Base-by-base conservation (phyloP, 2,113 vertebrate genomes). In the Nycticebus coucang region DNA sequence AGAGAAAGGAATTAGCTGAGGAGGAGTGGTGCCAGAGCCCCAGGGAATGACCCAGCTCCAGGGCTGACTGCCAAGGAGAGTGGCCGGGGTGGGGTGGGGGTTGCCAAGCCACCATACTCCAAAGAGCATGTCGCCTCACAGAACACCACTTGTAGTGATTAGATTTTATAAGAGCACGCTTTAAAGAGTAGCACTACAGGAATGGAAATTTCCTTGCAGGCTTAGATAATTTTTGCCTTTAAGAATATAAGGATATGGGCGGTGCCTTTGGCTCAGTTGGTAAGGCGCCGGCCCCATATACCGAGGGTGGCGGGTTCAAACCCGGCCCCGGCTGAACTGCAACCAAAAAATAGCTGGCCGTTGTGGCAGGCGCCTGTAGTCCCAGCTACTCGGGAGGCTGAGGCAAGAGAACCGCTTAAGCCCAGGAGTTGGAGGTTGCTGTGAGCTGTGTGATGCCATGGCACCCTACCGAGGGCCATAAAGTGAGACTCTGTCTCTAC, bases 191-290 rank as follows among this genome's bases (percentile, higher is more conserved):
- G 57, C 57, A 81, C 60, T 84, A 28, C 0, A 53, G 35, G 64
- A 33, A 57, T 1, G 33, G 45, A 89, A 33, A 62, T 9, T 78
- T 90, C 35, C 64, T 79, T 69, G 8, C 30, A 94, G 30, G 74
- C 17, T 68, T 90, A 87, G 62, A 30, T 75, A 85, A 59, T 60
- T 89, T 86, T 95, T 91, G 57, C 37, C 79, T 91, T 91, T 71
- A 77, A 88, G 94, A 95, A 78, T 45, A n/a, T 24, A 9, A 93
- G 77, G n/a, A 71, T n/a, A 35, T 74, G n/a, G n/a, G n/a, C n/a
- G n/a, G n/a, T n/a, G n/a, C n/a, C n/a, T n/a, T n/a, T n/a, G n/a
- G n/a, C n/a, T n/a, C n/a, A n/a, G n/a, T n/a, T n/a, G n/a, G n/a
- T n/a, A n/a, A n/a, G n/a, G n/a, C n/a, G n/a, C n/a, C n/a, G n/a